Evolutionary conservation across 2,113 vertebrate species (phyloP), one percentile per base, ranked within the genome.

Genomic region (Balaeniceps rex): DNA sequence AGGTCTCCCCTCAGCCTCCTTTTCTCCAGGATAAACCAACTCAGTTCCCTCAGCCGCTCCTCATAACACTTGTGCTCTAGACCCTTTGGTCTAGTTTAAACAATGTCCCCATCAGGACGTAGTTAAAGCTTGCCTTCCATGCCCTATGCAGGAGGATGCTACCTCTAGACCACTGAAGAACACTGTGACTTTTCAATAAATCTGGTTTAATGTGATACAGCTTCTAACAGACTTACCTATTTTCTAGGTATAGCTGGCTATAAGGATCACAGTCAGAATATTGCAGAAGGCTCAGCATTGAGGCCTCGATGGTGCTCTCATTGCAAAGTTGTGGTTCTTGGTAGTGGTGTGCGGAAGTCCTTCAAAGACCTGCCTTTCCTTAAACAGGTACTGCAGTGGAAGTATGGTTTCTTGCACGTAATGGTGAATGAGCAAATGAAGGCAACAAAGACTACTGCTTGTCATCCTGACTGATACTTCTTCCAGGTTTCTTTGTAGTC

Each of bases 311-410:
- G 99, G 98, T 99, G 99, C 85, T 99, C 98, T 85, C 98, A 99
- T 86, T 99, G 99, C 98, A 99, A 99, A 88, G 99, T 98, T n/a
- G 98, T 99, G 40, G 98, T 99, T 90, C 98, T 99, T 83, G 99
- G 99, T 70, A 99, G 99, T 9, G 99, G 98, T 14, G 98, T 99
- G 74, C 97, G 98, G 49, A 98, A 99, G 93, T 97, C 99, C 12
- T 81, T 98, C 97, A 98, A 98, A 96, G 98, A 99, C 75, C 96
- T 98, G 61, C 98, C 98, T 66, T 97, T 97, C 40, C 72, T 93
- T 24, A 98, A 91, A 75, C 98, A 98, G 98, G 98, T 98, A 98
- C 77, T 33, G 66, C 63, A 23, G 15, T 16, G 55, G 63, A 29
- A 19, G 36, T 3, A 2, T 3, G 3, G 19, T n/a, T 70, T 51